phyloP scores from a whole-genome alignment of 2,113 vertebrate genomes.

The Hippocampus comes region DNA sequence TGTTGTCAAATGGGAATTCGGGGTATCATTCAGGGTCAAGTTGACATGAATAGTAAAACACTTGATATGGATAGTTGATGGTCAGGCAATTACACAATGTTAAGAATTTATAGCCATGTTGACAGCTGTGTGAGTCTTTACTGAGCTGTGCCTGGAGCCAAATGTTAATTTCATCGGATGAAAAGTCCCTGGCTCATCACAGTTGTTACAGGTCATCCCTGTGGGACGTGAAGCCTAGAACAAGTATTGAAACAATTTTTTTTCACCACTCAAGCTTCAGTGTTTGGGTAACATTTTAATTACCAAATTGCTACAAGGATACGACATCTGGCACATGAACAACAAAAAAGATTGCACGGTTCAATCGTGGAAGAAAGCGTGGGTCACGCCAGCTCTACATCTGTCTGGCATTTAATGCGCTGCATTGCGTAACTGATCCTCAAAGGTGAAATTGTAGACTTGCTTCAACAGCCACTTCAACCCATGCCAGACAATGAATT shows the following conservation, averaged over 20 bases:
- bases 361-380: constrained; percentile 13
- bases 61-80: background rate
- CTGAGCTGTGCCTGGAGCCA: background rate
- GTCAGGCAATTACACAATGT: constrained; percentile 1
- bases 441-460: constrained; percentile 48
- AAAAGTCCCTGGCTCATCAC: background rate
- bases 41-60: background rate
- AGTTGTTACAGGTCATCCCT: background rate
- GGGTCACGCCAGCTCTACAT: constrained; percentile 27
- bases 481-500: constrained; percentile 54
- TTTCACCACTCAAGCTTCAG: background rate
- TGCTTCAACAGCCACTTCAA: constrained; percentile 32
- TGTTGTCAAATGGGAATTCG: background rate
- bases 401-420: constrained; percentile 50
- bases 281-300: constrained; percentile 11
- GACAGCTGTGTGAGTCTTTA: background rate
- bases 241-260: background rate
- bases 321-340: background rate
- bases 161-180: background rate
- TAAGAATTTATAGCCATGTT: background rate
- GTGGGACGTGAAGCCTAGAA: background rate
- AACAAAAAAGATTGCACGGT: constrained; percentile 12
- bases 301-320: background rate
- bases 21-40: background rate
- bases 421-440: constrained; percentile 34